A percentile compares a stretch with the other conserved stretches of the same genome.
Evolutionary conservation across 2,113 vertebrate genomes (phyloP).

Genomic region (Lepus timidus): DNA sequence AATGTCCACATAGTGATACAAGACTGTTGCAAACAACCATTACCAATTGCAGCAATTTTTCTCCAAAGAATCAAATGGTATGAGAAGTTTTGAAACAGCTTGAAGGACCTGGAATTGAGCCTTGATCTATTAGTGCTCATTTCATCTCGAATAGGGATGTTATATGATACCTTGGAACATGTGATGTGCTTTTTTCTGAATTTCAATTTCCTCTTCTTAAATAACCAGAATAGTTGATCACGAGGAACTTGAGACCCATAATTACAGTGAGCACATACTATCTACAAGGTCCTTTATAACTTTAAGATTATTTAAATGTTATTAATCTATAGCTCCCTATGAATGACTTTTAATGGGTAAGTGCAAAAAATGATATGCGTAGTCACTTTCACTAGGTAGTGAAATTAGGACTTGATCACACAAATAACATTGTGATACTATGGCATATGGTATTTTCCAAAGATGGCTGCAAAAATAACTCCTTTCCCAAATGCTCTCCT

Average conservation of each 20-base stretch:
- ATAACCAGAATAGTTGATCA: not conserved
- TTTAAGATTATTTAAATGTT: conserved; percentile 2
- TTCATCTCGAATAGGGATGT: not conserved
- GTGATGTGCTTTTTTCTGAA: not conserved
- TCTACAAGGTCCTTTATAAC: not conserved
- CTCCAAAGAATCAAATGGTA: conserved; percentile 2
- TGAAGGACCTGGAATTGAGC: not conserved
- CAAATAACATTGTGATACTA: not conserved
- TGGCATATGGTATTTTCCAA: not conserved
- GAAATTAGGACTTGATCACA: not conserved
- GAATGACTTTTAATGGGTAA: not conserved
- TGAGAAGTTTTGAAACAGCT: not conserved
- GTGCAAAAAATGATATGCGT: not conserved
- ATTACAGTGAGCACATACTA: not conserved
- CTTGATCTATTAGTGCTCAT: not conserved
- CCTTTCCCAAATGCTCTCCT: not conserved
- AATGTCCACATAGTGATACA: conserved; percentile 13
- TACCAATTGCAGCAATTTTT: not conserved
- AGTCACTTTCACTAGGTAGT: not conserved
- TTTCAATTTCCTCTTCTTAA: conserved; percentile 11
- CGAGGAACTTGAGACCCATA: not conserved
- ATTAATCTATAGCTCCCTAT: not conserved
- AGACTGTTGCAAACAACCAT: not conserved
- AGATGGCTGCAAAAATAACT: not conserved
- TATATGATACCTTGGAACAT: not conserved